phyloP scores from a whole-genome alignment of 2,797 vertebrate species.

The Otolemur crassicaudatus region DNA sequence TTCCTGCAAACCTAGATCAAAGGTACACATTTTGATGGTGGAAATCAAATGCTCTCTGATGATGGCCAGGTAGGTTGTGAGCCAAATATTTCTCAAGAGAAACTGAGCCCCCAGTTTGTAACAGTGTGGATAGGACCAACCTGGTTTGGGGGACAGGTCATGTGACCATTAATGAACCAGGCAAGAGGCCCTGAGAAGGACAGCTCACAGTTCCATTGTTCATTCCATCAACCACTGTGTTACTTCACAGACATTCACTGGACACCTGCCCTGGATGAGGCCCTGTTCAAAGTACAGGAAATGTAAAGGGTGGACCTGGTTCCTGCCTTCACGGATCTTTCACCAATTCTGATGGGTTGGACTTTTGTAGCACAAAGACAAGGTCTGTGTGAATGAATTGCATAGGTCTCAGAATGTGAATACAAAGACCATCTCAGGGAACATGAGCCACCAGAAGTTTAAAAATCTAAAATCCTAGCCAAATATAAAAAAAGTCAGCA shows the following conservation, averaged over 20 bases:
- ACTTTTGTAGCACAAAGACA: background rate
- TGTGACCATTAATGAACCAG: background rate
- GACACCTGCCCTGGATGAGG: background rate
- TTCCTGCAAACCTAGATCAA: constrained; percentile 16
- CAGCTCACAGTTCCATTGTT: background rate
- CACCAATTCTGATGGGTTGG: background rate
- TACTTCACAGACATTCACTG: background rate
- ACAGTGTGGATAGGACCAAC: background rate
- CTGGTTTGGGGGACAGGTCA: constrained; percentile 6
- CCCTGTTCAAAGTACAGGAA: background rate
- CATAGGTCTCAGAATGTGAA: background rate
- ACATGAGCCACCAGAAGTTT: background rate
- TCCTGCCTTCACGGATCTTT: background rate
- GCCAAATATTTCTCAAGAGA: constrained; percentile 5
- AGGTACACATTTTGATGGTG: background rate
- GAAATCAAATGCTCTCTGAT: constrained; percentile 2
- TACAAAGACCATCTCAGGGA: background rate
- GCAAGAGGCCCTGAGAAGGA: background rate
- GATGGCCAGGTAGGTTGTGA: background rate
- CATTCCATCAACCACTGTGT: background rate
- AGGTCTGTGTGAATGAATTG: background rate
- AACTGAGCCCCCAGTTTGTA: background rate
- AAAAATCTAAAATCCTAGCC: background rate
- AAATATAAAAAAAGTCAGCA: background rate
- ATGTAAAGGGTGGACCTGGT: background rate